phyloP scores from a whole-genome alignment of 53 echinoderm and acorn worm species.

The Antedon mediterranea region DNA sequence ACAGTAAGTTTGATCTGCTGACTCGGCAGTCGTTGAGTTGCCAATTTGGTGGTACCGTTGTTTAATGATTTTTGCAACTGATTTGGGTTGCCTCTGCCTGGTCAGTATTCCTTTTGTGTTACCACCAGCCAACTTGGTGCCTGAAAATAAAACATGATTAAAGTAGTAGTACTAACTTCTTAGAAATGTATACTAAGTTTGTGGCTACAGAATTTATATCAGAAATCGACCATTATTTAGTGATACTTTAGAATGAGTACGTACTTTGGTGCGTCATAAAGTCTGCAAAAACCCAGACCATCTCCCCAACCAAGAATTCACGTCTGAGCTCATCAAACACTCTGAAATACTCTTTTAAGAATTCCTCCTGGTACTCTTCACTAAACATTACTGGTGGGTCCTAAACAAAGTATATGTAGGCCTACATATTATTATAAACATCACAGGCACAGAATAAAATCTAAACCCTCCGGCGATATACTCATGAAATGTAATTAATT shows the following conservation, averaged over 20 bases:
- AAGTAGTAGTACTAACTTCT: too few species aligned
- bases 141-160: too few species aligned
- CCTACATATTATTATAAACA: too few species aligned
- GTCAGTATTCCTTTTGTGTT: slow-evolving; percentile 90
- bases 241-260: not conserved
- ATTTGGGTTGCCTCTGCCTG: slow-evolving; percentile 75
- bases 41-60: slow-evolving; percentile 38
- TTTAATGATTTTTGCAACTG: slow-evolving; percentile 41
- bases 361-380: slow-evolving; percentile 77
- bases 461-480: too few species aligned
- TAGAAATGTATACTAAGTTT: too few species aligned
- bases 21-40: not conserved
- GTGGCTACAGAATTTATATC: too few species aligned
- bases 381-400: slow-evolving; percentile 69
- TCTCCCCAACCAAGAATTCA: slow-evolving; percentile 67
- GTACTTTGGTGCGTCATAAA: slow-evolving; percentile 79
- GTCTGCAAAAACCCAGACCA: slow-evolving; percentile 95
- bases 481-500: too few species aligned
- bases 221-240: too few species aligned
- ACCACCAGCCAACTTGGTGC: slow-evolving; percentile 14
- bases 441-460: too few species aligned
- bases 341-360: slow-evolving; percentile 48
- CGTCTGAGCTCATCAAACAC: slow-evolving; percentile 57
- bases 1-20: too few species aligned
- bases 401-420: slow-evolving; percentile 24